These are phyloP conservation scores for Anguilla marmorata DNA, from an alignment of 2,797 vertebrate species.

Conservation along the genomic window DNA sequence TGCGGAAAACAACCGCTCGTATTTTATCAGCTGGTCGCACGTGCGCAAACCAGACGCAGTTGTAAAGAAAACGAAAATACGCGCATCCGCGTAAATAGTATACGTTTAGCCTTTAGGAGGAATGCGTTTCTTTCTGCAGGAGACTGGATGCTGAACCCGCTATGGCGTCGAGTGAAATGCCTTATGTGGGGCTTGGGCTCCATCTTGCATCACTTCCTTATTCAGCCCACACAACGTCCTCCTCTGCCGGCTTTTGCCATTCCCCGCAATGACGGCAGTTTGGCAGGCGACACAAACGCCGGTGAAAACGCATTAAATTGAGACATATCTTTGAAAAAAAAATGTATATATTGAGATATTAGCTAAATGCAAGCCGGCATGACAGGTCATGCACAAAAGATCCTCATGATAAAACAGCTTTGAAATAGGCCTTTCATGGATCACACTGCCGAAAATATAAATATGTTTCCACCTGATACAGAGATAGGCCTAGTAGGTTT, in stretches of 20 bases:
- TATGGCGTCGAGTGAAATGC: constrained; percentile 44
- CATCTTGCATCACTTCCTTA: constrained; percentile 41
- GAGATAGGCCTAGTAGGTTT: background rate
- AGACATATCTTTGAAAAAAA: constrained; percentile 14
- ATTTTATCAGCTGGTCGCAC: constrained; percentile 59
- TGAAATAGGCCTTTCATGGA: constrained; percentile 36
- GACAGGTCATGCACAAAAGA: constrained; percentile 32
- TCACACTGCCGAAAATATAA: constrained; percentile 35
- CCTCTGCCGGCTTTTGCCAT: constrained; percentile 32
- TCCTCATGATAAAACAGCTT: constrained; percentile 32
- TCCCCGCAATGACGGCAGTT: constrained; percentile 8
- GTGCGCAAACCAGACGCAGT: constrained; percentile 44
- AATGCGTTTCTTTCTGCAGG: constrained; percentile 36
- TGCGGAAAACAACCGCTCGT: background rate
- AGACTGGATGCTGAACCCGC: background rate
- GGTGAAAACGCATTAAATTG: constrained; percentile 9
- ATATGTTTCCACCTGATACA: constrained; percentile 26
- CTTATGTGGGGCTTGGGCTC: constrained; percentile 44
- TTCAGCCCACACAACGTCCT: constrained; percentile 39
- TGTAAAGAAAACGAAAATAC: constrained; percentile 36
- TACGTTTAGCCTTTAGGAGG: constrained; percentile 43
- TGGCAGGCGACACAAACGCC: constrained; percentile 1
- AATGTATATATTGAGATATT: constrained; percentile 33
- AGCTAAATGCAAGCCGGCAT: constrained; percentile 16
- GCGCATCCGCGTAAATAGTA: constrained; percentile 44